A percentile compares a stretch with the other conserved stretches of the same genome.
Conservation (phyloP, 2,113 vertebrate genomes). For the Hucho hucho region DNA sequence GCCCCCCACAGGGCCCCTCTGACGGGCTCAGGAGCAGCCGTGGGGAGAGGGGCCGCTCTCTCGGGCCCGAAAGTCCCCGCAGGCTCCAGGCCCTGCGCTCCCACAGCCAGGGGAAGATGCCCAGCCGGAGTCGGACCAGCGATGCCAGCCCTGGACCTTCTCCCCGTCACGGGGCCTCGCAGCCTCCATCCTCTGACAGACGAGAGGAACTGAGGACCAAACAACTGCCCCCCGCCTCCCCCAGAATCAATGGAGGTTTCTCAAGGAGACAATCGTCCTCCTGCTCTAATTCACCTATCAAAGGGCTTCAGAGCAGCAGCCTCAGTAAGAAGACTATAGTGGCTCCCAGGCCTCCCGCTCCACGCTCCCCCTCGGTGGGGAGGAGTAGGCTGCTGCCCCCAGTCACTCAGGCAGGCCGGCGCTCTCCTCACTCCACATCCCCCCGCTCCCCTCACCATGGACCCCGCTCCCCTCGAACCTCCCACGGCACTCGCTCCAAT, state of each 20-base stretch:
- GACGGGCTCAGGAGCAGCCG: conserved; percentile 46
- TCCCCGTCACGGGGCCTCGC: conserved; percentile 49
- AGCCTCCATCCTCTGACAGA: conserved; percentile 50
- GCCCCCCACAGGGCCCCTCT: conserved; percentile 53
- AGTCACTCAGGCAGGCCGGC: conserved; percentile 58
- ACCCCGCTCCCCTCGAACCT: conserved; percentile 51
- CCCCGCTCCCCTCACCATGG: conserved; percentile 57
- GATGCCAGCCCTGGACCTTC: conserved; percentile 55
- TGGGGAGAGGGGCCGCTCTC: conserved; percentile 70
- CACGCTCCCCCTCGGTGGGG: conserved; percentile 66
- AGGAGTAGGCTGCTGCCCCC: conserved; percentile 66
- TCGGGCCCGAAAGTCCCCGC: conserved; percentile 59
- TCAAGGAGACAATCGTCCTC: conserved; percentile 66
- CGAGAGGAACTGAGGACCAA: conserved; percentile 62
- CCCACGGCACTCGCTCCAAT: conserved; percentile 38
- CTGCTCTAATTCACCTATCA: conserved; percentile 68
- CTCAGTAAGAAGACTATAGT: conserved; percentile 67
- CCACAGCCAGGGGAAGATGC: conserved; percentile 71
- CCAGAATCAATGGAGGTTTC: conserved; percentile 56
- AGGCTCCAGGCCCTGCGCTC: conserved; percentile 68
- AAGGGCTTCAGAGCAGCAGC: conserved; percentile 62
- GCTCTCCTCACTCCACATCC: conserved; percentile 68
- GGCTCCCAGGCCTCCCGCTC: conserved; percentile 60
- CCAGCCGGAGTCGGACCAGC: conserved; percentile 38
- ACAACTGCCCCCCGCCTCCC: conserved; percentile 57